Evolutionary conservation across 2,797 vertebrate species (phyloP).

Genomic region (Xerus rutilus): DNA sequence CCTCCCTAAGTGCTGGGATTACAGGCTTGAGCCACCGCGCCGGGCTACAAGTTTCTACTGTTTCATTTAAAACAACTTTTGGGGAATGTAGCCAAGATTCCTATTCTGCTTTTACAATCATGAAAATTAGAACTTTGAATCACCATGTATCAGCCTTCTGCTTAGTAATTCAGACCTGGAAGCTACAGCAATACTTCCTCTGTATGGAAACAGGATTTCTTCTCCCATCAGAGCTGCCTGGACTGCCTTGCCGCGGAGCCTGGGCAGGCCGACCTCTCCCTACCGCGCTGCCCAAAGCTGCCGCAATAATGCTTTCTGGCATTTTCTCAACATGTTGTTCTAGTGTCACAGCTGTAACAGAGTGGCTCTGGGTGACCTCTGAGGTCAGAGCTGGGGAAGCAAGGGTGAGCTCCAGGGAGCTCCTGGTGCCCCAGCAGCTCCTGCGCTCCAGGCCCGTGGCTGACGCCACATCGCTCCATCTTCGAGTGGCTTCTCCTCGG

Average conservation of each 20-base stretch:
- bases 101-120: slow-evolving; percentile 57
- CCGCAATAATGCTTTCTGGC: too few relatives aligned
- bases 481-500: background rate
- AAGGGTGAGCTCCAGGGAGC: background rate
- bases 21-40: too few relatives aligned
- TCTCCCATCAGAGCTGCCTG: background rate
- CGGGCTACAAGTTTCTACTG: background rate
- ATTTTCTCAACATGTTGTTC: background rate
- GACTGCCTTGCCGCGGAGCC: background rate
- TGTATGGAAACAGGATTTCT: background rate
- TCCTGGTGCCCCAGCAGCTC: background rate
- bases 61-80: slow-evolving; percentile 75
- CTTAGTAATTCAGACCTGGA: slow-evolving; percentile 25
- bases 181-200: background rate
- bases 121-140: background rate
- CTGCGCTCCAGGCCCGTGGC: background rate
- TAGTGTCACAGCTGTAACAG: background rate
- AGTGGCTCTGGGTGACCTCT: background rate
- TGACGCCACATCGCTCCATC: rapidly evolving
- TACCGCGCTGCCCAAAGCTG: too few relatives aligned
- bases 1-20: too few relatives aligned
- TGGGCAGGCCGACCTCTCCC: too few relatives aligned
- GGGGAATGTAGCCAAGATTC: background rate
- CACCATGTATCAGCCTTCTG: background rate
- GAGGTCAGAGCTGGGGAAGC: background rate